A percentile compares a stretch with the other conserved stretches of the same genome.
Conservation (phyloP, 2,113 vertebrate species). For the Mus musculus region DNA sequence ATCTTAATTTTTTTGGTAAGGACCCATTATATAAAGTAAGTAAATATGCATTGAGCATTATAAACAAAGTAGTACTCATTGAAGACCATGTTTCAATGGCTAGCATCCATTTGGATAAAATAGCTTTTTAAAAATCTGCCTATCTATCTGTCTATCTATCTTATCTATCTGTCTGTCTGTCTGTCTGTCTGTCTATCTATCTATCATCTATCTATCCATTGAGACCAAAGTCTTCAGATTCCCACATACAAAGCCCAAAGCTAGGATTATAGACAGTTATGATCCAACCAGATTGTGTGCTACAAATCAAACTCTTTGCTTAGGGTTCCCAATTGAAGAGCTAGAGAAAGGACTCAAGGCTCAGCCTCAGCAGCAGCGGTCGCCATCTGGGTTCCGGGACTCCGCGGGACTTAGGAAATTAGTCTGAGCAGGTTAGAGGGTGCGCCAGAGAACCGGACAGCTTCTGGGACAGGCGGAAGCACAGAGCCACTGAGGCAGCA, state of each 20-base stretch:
- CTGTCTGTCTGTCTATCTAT: not conserved
- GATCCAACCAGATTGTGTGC: not conserved
- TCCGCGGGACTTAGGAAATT: too few species aligned
- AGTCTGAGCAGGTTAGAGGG: too few species aligned
- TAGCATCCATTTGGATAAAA: constrained; percentile 25
- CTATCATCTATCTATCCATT: not conserved
- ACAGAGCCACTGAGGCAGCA: too few species aligned
- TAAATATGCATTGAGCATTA: constrained; percentile 3
- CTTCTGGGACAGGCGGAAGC: too few species aligned
- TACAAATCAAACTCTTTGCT: not conserved
- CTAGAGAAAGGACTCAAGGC: too few species aligned
- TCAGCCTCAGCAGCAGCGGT: too few species aligned
- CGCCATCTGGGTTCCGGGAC: too few species aligned
- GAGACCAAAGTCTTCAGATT: not conserved
- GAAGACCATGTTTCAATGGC: not conserved
- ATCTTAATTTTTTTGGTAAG: not conserved
- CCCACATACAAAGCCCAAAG: not conserved
- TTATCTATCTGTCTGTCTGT: not conserved
- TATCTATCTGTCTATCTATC: not conserved
- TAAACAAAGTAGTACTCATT: not conserved
- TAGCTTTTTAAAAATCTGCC: not conserved
- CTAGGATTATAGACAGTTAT: not conserved
- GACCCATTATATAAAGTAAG: not conserved
- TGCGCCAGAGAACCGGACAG: too few species aligned
- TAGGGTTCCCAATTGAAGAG: too few species aligned